Percentiles rank a stretch among this genome's conserved stretches.
These are phyloP conservation scores for Agelastica alni DNA, from an alignment of 2,888 invertebrate genomes.

Conservation along the genomic window DNA sequence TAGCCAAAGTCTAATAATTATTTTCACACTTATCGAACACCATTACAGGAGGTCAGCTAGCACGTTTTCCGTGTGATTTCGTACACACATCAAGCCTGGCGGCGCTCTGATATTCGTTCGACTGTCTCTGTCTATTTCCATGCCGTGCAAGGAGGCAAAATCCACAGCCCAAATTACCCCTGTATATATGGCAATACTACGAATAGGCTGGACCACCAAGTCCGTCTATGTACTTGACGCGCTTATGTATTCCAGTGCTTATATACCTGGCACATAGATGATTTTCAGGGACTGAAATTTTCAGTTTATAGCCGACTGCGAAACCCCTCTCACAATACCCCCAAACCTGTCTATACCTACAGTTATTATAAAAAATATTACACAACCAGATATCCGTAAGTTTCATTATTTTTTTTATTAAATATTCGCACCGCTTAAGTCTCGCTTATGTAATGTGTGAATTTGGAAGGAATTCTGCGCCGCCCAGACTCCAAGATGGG, in stretches of 20 bases:
- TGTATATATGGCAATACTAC: constrained; percentile 34
- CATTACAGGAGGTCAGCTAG: constrained; percentile 36
- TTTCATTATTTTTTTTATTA: constrained; percentile 24
- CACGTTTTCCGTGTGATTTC: constrained; percentile 41
- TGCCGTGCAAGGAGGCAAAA: constrained; percentile 27
- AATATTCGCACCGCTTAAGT: constrained; percentile 4
- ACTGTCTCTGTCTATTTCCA: constrained; percentile 33
- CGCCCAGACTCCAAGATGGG: constrained; percentile 8
- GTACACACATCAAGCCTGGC: constrained; percentile 39
- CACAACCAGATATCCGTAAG: constrained; percentile 46
- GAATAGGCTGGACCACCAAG: constrained; percentile 43
- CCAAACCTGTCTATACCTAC: constrained; percentile 57
- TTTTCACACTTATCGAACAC: constrained; percentile 41
- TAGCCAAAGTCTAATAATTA: constrained; percentile 37
- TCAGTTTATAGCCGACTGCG: constrained; percentile 59
- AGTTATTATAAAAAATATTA: constrained; percentile 49
- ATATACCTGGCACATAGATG: constrained; percentile 37
- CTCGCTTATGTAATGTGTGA: not conserved
- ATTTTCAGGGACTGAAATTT: constrained; percentile 49
- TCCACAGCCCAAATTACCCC: constrained; percentile 30
- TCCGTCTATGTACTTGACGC: constrained; percentile 36
- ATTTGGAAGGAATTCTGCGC: constrained; percentile 1
- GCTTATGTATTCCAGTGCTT: constrained; percentile 29
- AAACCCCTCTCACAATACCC: constrained; percentile 54
- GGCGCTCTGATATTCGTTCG: constrained; percentile 31